Conservation (phyloP, 2,888 invertebrate species). For the Gari tellinella region DNA sequence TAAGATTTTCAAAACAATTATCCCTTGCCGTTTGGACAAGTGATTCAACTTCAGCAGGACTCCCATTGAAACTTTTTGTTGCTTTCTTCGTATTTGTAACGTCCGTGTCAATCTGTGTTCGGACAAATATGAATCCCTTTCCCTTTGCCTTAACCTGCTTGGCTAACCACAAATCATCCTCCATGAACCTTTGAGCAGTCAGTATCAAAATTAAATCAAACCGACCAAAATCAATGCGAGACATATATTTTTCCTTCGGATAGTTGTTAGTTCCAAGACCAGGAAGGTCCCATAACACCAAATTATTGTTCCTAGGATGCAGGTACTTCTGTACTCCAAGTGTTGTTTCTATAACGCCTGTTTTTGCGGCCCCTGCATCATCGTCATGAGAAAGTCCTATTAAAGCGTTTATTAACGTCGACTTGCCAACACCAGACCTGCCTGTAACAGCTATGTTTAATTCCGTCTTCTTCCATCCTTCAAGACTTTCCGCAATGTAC, state of each 20-base stretch:
- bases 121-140: constrained; percentile 26
- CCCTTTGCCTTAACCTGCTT: constrained; percentile 1
- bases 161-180: constrained; percentile 34
- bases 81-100: neutral
- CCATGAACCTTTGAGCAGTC: constrained; percentile 17
- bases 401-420: constrained; percentile 36
- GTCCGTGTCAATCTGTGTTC: constrained; percentile 21
- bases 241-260: constrained; percentile 15
- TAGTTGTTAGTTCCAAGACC: constrained; percentile 35
- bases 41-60: too few species aligned
- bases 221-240: neutral
- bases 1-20: neutral
- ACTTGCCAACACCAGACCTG: constrained; percentile 34
- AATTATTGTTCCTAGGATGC: constrained; percentile 29
- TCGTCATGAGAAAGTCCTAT: constrained; percentile 15
- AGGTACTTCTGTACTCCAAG: constrained; percentile 10
- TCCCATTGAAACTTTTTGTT: too few species aligned
- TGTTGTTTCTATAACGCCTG: constrained; percentile 38
- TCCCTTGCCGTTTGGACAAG: neutral
- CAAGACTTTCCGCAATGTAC: too few species aligned
- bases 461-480: constrained; percentile 13
- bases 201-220: constrained; percentile 25
- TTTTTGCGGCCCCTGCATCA: constrained; percentile 24
- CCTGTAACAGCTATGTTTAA: constrained; percentile 29
- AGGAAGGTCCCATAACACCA: constrained; percentile 38